A percentile compares a stretch with the other conserved stretches of the same genome.
Evolutionary conservation across 2,797 vertebrate genomes (phyloP).

Genomic region (Tolypeutes matacus): DNA sequence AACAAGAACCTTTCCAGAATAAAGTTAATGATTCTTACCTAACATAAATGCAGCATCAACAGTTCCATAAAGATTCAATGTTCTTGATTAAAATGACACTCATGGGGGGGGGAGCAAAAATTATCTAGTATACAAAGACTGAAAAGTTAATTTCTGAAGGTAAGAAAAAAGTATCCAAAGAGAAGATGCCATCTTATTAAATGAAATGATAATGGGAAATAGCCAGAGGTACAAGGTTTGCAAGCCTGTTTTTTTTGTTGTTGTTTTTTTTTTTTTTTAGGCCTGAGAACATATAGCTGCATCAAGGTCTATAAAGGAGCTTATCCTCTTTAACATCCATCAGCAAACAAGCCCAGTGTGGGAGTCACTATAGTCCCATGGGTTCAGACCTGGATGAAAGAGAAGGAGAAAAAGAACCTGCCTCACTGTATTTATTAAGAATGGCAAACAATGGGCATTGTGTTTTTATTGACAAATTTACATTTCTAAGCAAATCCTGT

Average conservation of each 20-base stretch:
- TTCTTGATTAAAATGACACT: conserved; percentile 72
- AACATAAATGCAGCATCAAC: conserved; percentile 67
- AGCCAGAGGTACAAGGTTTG: not conserved
- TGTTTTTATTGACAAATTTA: not conserved
- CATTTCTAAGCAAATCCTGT: not conserved
- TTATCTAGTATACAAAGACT: conserved; percentile 40
- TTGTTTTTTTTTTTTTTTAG: not conserved
- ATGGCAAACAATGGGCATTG: not conserved
- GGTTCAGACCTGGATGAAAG: not conserved
- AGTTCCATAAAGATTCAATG: conserved; percentile 68
- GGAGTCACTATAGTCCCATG: fast-evolving
- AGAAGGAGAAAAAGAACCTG: not conserved
- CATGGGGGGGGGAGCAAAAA: conserved; percentile 29
- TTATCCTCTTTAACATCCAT: not conserved
- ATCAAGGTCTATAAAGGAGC: not conserved
- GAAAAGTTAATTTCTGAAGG: conserved; percentile 18
- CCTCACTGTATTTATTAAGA: not conserved
- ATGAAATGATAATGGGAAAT: not conserved
- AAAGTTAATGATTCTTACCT: conserved; percentile 62
- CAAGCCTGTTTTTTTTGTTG: not conserved
- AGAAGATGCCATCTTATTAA: not conserved
- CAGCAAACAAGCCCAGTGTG: fast-evolving
- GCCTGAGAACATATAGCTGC: not conserved
- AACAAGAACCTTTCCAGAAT: conserved; percentile 62
- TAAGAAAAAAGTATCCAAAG: not conserved